These are phyloP conservation scores for Regulus satrapa DNA, from an alignment of 2,113 vertebrate species.

Conservation along the genomic window DNA sequence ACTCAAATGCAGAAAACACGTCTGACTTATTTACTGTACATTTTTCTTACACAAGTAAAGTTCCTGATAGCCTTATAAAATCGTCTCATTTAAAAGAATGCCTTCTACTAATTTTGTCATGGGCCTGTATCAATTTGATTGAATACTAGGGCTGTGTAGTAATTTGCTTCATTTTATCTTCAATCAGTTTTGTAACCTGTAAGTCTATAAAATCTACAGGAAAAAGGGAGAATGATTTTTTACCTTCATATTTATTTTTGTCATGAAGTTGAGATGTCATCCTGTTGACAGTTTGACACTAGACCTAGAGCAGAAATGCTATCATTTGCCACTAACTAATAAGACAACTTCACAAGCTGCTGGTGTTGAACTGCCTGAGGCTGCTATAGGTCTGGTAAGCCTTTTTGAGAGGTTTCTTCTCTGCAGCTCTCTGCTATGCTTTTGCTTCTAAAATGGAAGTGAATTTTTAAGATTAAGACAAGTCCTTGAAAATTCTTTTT, in stretches of 20 bases:
- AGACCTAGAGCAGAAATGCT: neutral
- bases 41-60: neutral
- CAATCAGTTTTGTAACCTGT: neutral
- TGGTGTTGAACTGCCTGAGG: neutral
- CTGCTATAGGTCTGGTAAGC: neutral
- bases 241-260: neutral
- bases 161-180: neutral
- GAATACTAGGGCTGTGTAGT: neutral
- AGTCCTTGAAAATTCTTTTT: neutral
- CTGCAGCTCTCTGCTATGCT: neutral
- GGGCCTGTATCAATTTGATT: neutral
- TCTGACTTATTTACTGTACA: neutral
- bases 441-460: neutral
- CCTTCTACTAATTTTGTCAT: neutral
- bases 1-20: neutral
- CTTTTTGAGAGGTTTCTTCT: neutral
- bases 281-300: slow-evolving; percentile 27
- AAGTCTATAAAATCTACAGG: neutral
- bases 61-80: neutral
- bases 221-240: neutral
- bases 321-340: neutral
- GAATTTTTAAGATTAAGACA: neutral
- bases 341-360: neutral
- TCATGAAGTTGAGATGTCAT: neutral
- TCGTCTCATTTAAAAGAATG: neutral